Evolutionary conservation across 2,113 vertebrate genomes (phyloP).

Genomic region (Anolis carolinensis): DNA sequence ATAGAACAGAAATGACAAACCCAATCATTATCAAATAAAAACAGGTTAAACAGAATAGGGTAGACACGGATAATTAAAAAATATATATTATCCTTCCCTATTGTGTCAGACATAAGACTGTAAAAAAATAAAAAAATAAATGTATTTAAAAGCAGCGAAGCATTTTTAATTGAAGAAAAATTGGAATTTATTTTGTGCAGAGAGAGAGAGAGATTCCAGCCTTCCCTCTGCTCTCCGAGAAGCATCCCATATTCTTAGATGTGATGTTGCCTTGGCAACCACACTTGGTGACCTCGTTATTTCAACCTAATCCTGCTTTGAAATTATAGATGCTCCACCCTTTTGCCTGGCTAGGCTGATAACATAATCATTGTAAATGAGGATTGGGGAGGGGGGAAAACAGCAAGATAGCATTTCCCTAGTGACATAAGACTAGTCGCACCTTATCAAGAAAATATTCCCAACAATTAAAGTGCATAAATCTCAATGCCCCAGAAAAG

Average conservation of each 20-base stretch:
- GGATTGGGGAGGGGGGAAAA: constrained; percentile 80
- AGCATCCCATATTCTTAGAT: constrained; percentile 99
- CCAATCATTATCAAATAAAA: not conserved
- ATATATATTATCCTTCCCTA: constrained; percentile 40
- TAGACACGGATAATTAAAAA: not conserved
- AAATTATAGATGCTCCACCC: constrained; percentile 99
- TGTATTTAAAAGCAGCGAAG: constrained; percentile 72
- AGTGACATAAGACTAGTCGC: constrained; percentile 74
- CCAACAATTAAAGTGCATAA: constrained; percentile 77
- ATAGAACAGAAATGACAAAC: constrained; percentile 17
- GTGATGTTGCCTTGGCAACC: constrained; percentile 98
- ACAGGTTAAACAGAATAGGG: not conserved
- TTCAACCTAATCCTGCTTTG: constrained; percentile 99
- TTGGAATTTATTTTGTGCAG: constrained; percentile 67
- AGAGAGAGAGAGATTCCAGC: constrained; percentile 69
- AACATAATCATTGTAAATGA: constrained; percentile 99
- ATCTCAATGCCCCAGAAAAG: constrained; percentile 71
- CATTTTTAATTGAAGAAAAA: constrained; percentile 72
- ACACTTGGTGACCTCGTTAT: constrained; percentile 99
- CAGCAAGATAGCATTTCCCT: constrained; percentile 78
- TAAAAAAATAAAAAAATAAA: constrained; percentile 25
- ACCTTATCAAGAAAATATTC: constrained; percentile 77
- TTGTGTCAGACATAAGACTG: constrained; percentile 40
- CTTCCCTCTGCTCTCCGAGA: constrained; percentile 81
- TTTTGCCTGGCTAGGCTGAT: constrained; percentile 99